Percentiles rank a stretch among this genome's conserved stretches.
These are phyloP conservation scores for Yponomeuta malinellus DNA, from an alignment of 2,888 invertebrate genomes.

Conservation along the genomic window DNA sequence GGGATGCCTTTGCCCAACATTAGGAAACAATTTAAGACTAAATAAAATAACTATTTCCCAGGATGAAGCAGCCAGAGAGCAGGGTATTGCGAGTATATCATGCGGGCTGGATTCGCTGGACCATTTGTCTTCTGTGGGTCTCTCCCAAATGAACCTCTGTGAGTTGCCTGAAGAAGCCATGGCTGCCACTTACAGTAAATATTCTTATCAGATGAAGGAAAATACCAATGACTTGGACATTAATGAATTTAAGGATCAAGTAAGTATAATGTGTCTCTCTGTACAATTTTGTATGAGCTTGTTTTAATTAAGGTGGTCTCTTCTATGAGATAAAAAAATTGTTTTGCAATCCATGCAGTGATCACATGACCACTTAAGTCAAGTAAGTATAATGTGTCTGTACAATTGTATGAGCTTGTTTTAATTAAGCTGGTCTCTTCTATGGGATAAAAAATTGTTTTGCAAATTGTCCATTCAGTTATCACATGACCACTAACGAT, in stretches of 20 bases:
- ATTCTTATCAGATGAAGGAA: conserved; percentile 56
- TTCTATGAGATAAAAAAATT: too few relatives aligned
- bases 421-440: too few relatives aligned
- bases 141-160: conserved; percentile 39
- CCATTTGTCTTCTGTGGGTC: conserved; percentile 41
- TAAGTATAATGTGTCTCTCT: conserved; percentile 21
- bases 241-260: conserved; percentile 51
- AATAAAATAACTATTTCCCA: conserved; percentile 19
- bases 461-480: too few relatives aligned
- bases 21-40: not conserved
- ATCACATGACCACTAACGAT: too few relatives aligned
- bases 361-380: conserved; percentile 7
- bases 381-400: conserved; percentile 30
- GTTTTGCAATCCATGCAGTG: too few relatives aligned
- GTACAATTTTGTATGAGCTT: too few relatives aligned
- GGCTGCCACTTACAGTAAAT: conserved; percentile 60
- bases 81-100: conserved; percentile 37
- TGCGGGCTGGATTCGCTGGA: conserved; percentile 58
- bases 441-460: too few relatives aligned
- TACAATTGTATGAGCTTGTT: too few relatives aligned
- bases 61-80: conserved; percentile 43
- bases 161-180: conserved; percentile 57
- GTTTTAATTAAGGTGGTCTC: too few relatives aligned
- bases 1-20: not conserved
- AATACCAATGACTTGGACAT: conserved; percentile 54